Percentiles rank a stretch among this genome's conserved stretches.
Conservation (phyloP, 2,888 invertebrate genomes). For the Axea sp. region DNA sequence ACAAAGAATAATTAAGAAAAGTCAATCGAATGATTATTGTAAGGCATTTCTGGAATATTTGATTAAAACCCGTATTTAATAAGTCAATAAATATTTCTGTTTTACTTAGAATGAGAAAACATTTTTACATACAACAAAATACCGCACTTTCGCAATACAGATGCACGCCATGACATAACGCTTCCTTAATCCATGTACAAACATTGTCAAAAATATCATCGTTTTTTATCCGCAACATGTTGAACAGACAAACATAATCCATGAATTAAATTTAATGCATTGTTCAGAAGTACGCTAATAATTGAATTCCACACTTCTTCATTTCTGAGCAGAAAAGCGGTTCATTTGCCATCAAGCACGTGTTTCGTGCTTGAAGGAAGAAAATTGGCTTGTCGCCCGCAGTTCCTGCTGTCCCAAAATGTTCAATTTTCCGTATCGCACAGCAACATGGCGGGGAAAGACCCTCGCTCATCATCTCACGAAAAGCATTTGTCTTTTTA, state of each 20-base stretch:
- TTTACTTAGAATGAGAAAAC: no score
- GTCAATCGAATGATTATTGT: no score
- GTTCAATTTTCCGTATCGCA: slow-evolving; percentile 53
- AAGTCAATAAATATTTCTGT: no score
- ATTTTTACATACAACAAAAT: no score
- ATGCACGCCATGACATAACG: no score
- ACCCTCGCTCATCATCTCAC: slow-evolving; percentile 54
- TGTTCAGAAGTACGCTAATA: slow-evolving; percentile 27
- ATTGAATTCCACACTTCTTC: slow-evolving; percentile 46
- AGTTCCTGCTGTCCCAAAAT: slow-evolving; percentile 51
- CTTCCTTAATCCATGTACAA: no score
- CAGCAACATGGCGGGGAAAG: slow-evolving; percentile 36
- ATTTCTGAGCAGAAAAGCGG: slow-evolving; percentile 24
- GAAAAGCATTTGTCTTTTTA: slow-evolving; percentile 65
- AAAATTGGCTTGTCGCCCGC: slow-evolving; percentile 60
- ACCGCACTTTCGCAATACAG: no score
- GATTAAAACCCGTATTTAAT: no score
- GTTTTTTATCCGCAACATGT: no score
- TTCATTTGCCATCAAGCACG: slow-evolving; percentile 41
- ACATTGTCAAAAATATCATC: no score
- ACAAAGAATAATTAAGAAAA: no score
- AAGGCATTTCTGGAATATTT: no score
- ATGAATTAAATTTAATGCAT: slow-evolving; percentile 35
- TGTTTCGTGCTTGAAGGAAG: slow-evolving; percentile 40
- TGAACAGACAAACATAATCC: slow-evolving; percentile 36